Evolutionary conservation across 2,797 vertebrate genomes (phyloP).

Genomic region (Chelmon rostratus): DNA sequence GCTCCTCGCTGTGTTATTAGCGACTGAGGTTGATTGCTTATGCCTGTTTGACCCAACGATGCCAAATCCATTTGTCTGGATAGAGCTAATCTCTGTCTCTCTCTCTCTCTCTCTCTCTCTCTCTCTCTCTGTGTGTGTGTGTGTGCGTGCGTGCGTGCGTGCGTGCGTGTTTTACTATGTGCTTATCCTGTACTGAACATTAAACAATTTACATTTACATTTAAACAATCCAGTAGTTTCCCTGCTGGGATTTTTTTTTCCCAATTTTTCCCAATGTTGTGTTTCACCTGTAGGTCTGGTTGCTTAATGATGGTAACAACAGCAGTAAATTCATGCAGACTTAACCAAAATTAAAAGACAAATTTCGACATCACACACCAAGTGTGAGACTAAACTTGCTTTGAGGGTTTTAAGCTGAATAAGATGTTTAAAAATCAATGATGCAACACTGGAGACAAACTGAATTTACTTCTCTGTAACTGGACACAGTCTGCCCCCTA

Average conservation of each 20-base stretch:
- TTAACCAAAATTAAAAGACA: neutral
- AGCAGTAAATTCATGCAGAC: neutral
- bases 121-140: too few relatives aligned
- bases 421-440: constrained; percentile 14
- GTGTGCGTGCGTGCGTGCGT: too few relatives aligned
- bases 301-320: neutral
- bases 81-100: neutral
- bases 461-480: constrained; percentile 18
- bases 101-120: too few relatives aligned
- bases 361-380: neutral
- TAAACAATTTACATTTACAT: neutral
- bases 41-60: constrained; percentile 40
- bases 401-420: constrained; percentile 29
- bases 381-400: neutral
- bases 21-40: constrained; percentile 36
- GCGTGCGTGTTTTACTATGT: constrained; percentile 4
- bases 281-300: neutral
- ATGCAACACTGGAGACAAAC: constrained; percentile 6
- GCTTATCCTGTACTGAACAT: neutral
- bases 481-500: constrained; percentile 73
- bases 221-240: neutral
- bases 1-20: constrained; percentile 40
- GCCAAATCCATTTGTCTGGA: constrained; percentile 37
- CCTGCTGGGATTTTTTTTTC: neutral
- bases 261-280: neutral